A percentile compares a stretch with the other conserved stretches of the same genome.
Conservation (phyloP, 92 coral and sea anemone genomes). For the Ricordea florida region DNA sequence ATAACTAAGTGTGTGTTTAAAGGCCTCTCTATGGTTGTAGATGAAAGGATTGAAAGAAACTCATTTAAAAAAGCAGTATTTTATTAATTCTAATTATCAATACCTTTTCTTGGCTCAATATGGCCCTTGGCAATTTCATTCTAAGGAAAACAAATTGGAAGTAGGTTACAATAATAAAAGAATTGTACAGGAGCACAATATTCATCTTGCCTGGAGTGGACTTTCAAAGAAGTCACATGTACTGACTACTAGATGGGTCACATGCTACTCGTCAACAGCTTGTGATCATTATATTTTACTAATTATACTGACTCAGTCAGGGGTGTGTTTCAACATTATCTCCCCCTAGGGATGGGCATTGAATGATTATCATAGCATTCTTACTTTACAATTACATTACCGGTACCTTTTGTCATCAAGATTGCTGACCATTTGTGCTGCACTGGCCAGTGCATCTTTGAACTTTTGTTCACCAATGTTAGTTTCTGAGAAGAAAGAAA, state of each 20-base stretch:
- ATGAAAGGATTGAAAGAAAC: too few relatives aligned
- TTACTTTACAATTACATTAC: not conserved
- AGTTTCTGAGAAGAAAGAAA: not conserved
- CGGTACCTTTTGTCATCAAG: not conserved
- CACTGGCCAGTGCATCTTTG: not conserved
- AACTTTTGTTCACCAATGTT: not conserved
- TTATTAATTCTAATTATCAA: too few relatives aligned
- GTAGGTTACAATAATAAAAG: not conserved
- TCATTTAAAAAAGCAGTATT: too few relatives aligned
- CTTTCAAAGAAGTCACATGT: not conserved
- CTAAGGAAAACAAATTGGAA: not conserved
- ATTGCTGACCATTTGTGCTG: not conserved
- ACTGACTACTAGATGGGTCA: too few relatives aligned
- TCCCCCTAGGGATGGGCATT: not conserved
- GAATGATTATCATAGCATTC: not conserved
- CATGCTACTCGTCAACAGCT: too few relatives aligned
- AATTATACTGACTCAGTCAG: not conserved
- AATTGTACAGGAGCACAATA: not conserved
- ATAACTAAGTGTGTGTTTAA: too few relatives aligned
- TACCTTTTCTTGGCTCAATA: not conserved
- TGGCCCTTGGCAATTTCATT: not conserved
- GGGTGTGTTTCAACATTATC: not conserved
- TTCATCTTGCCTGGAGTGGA: not conserved
- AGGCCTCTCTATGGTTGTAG: too few relatives aligned
- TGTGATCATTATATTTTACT: too few relatives aligned